Evolutionary conservation across 2,113 vertebrate species (phyloP).

Genomic region (Tetrax tetrax): DNA sequence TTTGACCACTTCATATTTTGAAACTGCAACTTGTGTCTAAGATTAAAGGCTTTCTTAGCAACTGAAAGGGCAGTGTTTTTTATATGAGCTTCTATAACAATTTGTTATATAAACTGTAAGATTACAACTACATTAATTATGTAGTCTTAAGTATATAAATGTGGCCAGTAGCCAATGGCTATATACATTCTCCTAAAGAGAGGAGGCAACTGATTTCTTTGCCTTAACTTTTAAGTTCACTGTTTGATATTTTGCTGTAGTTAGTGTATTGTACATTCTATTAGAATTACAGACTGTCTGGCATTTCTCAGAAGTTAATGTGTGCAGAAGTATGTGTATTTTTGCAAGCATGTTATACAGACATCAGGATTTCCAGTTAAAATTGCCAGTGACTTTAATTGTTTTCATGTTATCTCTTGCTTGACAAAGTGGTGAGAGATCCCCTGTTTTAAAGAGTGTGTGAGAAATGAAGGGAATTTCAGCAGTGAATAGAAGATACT

Average conservation of each 20-base stretch:
- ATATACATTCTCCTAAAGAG: background rate
- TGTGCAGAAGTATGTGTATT: background rate
- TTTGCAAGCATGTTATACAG: background rate
- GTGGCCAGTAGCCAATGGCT: background rate
- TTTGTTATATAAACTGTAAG: background rate
- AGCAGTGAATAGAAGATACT: background rate
- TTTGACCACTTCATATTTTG: background rate
- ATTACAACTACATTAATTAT: background rate
- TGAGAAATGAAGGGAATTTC: background rate
- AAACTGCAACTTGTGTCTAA: background rate
- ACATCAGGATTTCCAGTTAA: background rate
- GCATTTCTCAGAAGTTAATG: background rate
- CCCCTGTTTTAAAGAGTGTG: background rate
- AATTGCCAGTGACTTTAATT: background rate
- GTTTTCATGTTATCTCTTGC: background rate
- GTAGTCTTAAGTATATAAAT: background rate
- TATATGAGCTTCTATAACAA: background rate
- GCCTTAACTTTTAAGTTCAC: background rate
- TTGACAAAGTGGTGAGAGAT: background rate
- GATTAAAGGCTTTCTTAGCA: background rate
- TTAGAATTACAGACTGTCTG: background rate
- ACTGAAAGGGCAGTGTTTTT: background rate
- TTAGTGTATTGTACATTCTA: background rate
- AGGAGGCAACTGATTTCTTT: background rate
- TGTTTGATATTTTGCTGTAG: background rate